Evolutionary conservation across 2,797 vertebrate genomes (phyloP), one percentile per base, ranked within the genome.

Genomic region (Anomalospiza imberbis): DNA sequence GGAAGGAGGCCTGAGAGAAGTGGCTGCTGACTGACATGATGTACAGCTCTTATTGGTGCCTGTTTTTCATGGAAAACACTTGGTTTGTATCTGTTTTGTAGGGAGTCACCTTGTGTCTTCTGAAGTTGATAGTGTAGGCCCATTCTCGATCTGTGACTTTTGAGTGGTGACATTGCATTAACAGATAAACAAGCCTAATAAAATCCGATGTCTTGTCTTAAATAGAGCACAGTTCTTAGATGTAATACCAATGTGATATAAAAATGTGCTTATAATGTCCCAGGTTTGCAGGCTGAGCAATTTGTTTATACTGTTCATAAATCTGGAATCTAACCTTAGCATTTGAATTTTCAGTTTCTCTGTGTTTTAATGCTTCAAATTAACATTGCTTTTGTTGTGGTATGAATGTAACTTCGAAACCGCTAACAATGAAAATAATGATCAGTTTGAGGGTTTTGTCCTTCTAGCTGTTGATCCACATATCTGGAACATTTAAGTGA

Each of bases 401-500:
- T 63, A 53, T 10, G 42, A 70, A 28, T 32, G 22, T 58, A 70
- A 73, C 32, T 74, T 83, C 54, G 22, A 63, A 85, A 63, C 48
- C 38, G 32, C 47, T 82, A 83, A 51, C 32, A 19, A 12, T 73
- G 44, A 72, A 78, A 78, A 78, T 62, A 26, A 26, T 22, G 11
- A 55, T 57, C 13, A 29, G 14, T 88, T 70, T 74, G 40, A 81
- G 62, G 7, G 13, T 51, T 83, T 62, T 81, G 47, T 11, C 44
- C 16, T 75, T 74, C 47, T 45, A 73, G 70, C 13, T 84, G 38
- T 80, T 93, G 50, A 73, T 79, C 45, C 48, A 57, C 26, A 2
- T 89, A 67, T 73, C 83, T 89, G 94, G 42, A 67, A 58, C 31
- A 18, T 87, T 81, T 76, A 91, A 86, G 89, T 71, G 85, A 94